Conservation (phyloP, 2,113 vertebrate species). For the Corydoras maculifer region DNA sequence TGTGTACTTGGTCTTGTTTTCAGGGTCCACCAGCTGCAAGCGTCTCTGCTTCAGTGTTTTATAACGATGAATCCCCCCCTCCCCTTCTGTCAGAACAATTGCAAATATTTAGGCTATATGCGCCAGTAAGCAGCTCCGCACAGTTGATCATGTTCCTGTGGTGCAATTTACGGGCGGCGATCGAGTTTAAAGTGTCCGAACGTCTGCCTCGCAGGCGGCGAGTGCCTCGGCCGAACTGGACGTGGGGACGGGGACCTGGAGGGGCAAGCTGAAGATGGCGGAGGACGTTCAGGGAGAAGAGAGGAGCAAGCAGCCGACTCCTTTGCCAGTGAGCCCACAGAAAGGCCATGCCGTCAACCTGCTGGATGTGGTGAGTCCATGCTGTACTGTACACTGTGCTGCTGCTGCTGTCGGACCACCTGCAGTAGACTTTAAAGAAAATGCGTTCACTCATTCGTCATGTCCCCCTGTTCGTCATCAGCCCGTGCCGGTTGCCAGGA, state of each 20-base stretch:
- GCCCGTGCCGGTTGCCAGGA: constrained; percentile 95
- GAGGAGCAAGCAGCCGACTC: constrained; percentile 55
- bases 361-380: constrained; percentile 82
- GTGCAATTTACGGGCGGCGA: too few species aligned
- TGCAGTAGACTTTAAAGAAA: too few species aligned
- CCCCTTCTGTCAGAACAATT: too few species aligned
- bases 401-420: background rate
- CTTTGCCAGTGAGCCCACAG: constrained; percentile 73
- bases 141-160: too few species aligned
- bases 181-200: background rate
- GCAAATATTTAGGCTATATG: too few species aligned
- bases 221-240: constrained; percentile 72
- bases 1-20: too few species aligned
- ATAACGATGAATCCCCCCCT: too few species aligned
- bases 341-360: constrained; percentile 89
- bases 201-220: constrained; percentile 18
- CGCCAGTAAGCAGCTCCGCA: too few species aligned
- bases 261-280: constrained; percentile 87
- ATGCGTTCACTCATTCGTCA: too few species aligned
- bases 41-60: too few species aligned
- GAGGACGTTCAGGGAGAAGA: constrained; percentile 75
- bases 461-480: constrained; percentile 40
- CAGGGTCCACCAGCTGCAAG: too few species aligned
- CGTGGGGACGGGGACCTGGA: constrained; percentile 80
- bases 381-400: background rate